Percentiles rank a stretch among this genome's conserved stretches.
Conservation (phyloP, 2,888 invertebrate species). For the Charanyca ferruginea region DNA sequence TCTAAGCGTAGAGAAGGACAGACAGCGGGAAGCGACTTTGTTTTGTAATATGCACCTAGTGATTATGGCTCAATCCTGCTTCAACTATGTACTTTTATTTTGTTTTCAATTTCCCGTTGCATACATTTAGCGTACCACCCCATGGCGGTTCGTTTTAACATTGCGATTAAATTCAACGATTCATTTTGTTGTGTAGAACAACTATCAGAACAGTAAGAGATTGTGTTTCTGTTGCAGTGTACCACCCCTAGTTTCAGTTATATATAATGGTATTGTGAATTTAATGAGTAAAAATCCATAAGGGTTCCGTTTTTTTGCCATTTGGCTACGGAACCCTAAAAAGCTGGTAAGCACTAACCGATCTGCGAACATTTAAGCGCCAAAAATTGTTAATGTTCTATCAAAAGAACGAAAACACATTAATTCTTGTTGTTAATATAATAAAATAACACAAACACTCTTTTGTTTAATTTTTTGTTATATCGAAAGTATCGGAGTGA, state of each 20-base stretch:
- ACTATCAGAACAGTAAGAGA: background rate
- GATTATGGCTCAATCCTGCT: background rate
- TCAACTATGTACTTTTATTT: background rate
- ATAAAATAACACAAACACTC: no score
- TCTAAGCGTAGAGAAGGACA: no score
- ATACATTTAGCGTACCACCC: background rate
- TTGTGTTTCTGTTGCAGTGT: background rate
- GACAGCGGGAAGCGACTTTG: no score
- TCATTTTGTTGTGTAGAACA: background rate
- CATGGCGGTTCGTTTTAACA: background rate
- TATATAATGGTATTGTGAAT: background rate
- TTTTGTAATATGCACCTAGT: no score
- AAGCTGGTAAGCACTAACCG: background rate
- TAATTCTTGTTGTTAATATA: no score
- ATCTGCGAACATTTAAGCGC: background rate
- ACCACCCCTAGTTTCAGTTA: background rate
- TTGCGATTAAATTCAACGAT: constrained; percentile 4
- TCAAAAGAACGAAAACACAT: background rate
- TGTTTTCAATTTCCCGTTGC: background rate
- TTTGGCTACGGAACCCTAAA: no score
- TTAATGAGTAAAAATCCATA: background rate
- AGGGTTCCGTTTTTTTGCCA: no score
- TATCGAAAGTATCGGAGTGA: no score
- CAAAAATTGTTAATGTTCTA: background rate
- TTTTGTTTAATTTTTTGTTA: no score